Evolutionary conservation across 2,113 vertebrate genomes (phyloP), one percentile per base, ranked within the genome.

Genomic region (Lagopus leucura): DNA sequence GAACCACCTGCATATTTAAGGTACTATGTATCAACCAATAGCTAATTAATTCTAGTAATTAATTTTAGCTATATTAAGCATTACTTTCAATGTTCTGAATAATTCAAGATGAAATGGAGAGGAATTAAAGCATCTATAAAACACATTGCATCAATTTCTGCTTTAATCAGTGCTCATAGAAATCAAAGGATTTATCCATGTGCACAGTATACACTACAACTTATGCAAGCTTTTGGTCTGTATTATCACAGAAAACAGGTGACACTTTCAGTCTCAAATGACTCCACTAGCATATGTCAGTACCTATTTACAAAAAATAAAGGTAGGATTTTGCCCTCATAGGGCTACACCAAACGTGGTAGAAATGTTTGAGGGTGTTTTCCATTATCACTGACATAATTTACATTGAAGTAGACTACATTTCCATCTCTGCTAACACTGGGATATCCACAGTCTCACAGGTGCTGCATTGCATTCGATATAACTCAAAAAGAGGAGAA

Each of bases 121-220:
- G 13, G 6, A 19, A 69, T 72, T 84, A 78, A 58, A 64, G 10
- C 4, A 24, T 43, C 13, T 88, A 27, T 71, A 40, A 86, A 93
- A 52, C 11, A 88, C 7, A 52, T 24, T 25, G 36, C 17, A 7
- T 55, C 16, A 78, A 52, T 43, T 92, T 42, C 32, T 65, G 34
- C 6, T 88, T 38, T 71, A 71, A 73, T 60, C 24, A 81, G 10
- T 7, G 8, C 15, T 14, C 60, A 10, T 8, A 65, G 65, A 94
- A 94, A 75, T 52, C 28, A 86, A 74, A 67, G 34, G 8, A 48
- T 91, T 71, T 86, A 38, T 78, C 28, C 47, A 45, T 21, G 18
- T 38, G 14, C 27, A 34, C 19, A 20, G 1, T 28, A 6, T 64
- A 42, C 13, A 40, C 1, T 11, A 9, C 2, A 13, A 28, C 13